Base-by-base conservation (phyloP, 2,797 vertebrate genomes). In the Falco concolor region DNA sequence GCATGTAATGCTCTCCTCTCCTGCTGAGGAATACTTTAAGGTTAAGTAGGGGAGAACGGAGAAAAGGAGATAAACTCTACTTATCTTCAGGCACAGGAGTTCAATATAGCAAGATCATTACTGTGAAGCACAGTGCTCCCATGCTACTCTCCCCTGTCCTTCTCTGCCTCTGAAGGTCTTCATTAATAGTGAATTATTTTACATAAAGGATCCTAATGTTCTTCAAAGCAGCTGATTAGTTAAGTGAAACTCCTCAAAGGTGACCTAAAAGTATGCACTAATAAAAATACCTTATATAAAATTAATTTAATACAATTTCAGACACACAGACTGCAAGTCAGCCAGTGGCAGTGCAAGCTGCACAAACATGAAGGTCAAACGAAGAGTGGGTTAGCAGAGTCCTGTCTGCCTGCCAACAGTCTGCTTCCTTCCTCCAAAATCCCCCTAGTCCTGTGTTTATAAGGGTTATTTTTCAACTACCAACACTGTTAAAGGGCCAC, bases 21-120 rank as follows among this genome's bases (percentile, higher is more conserved):
- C 77, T 64, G 87, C 47, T 57, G 59, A 65, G 49, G 74, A 77
- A 92, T 65, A 53, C 89, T 94, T 60, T 87, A 50, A 92, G 91
- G 88, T 93, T 95, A 96, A 96, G 93, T 15, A 95, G 77, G 42
- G 47, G 34, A 88, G 90, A 92, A 75, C 0, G 84, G 68, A 89
- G 89, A 50, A 95, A 95, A 93, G 93, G 54, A 93, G 94, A 94
- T 92, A 75, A 94, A 76, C 63, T 60, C 81, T 28, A 18, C 86
- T 96, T 87, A 95, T 95, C 86, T 83, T 72, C 13, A 32, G 91
- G 68, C 87, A 86, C 61, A 53, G 85, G 77, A 95, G 90, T 54
- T 89, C 86, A 87, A 11, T 36, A 11, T 1, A 89, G 87, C 79
- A 78, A 38, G 28, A 72, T 40, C 53, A 47, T 19, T 12, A 3